phyloP scores from a whole-genome alignment of 2,888 invertebrate species.

The Ephialtes manifestator region DNA sequence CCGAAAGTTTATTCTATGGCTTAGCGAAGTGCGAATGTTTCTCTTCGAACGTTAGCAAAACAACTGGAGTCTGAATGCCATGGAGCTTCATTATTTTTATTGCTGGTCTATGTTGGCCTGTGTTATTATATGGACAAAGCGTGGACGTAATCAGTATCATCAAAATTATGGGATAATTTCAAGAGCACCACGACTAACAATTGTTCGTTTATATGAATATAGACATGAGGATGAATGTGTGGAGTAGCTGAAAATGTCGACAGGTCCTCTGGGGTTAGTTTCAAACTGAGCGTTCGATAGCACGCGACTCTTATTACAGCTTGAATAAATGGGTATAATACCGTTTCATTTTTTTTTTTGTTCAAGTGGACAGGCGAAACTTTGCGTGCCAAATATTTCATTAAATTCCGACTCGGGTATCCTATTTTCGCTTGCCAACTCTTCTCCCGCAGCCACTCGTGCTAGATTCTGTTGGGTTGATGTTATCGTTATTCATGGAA shows the following conservation, averaged over 20 bases:
- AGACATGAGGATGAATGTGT: background rate
- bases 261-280: slow-evolving; percentile 16
- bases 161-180: slow-evolving; percentile 46
- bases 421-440: slow-evolving; percentile 55
- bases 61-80: background rate
- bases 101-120: background rate
- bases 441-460: background rate
- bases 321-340: slow-evolving; percentile 43
- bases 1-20: slow-evolving; percentile 56
- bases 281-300: slow-evolving; percentile 42
- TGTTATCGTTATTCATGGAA: slow-evolving; percentile 37
- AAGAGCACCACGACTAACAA: background rate
- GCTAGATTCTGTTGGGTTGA: slow-evolving; percentile 41
- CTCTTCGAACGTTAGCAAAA: slow-evolving; percentile 42
- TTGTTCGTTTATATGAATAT: background rate
- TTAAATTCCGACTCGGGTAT: slow-evolving; percentile 49
- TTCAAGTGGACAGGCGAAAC: slow-evolving; percentile 20
- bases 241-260: slow-evolving; percentile 23
- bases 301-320: slow-evolving; percentile 63
- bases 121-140: slow-evolving; percentile 17
- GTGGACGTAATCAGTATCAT: slow-evolving; percentile 55
- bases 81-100: slow-evolving; percentile 28
- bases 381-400: slow-evolving; percentile 67
- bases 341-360: slow-evolving; percentile 14
- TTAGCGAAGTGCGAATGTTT: slow-evolving; percentile 62